Percentiles rank a stretch among this genome's conserved stretches.
Conservation (phyloP, 2,113 vertebrate species). For the Caranx melampygus region DNA sequence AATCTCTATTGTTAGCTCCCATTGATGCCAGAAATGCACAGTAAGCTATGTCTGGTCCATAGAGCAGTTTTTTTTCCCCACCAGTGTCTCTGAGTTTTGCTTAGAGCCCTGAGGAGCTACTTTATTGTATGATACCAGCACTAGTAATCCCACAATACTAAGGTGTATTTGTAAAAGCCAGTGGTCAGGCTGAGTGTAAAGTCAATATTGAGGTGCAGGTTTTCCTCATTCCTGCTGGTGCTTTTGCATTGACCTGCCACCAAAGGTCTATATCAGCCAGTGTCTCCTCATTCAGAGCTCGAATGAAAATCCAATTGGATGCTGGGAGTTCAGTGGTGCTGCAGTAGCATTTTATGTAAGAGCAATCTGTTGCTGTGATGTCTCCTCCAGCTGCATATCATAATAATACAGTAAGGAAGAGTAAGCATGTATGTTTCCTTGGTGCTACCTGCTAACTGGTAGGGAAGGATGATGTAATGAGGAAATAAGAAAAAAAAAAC, state of each 20-base stretch:
- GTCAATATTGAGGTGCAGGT: not conserved
- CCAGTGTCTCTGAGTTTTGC: not conserved
- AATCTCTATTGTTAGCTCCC: conserved; percentile 63
- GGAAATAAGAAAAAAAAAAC: not conserved
- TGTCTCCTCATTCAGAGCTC: not conserved
- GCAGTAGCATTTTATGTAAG: conserved; percentile 1
- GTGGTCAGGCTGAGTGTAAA: not conserved
- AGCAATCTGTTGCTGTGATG: not conserved
- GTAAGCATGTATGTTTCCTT: not conserved
- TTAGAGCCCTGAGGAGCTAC: not conserved
- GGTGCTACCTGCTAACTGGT: not conserved
- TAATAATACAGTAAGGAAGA: not conserved
- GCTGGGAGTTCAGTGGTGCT: not conserved
- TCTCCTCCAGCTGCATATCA: not conserved
- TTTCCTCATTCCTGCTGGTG: conserved; percentile 4
- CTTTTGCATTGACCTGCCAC: conserved; percentile 4
- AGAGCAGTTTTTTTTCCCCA: too few species aligned
- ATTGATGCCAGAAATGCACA: too few species aligned
- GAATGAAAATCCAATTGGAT: not conserved
- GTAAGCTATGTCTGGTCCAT: not conserved
- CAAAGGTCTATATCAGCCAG: not conserved
- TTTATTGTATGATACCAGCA: not conserved
- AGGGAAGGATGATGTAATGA: conserved; percentile 66
- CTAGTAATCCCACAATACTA: not conserved
- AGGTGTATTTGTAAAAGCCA: not conserved